Evolutionary conservation across 2,113 vertebrate species (phyloP).

Genomic region (Notarius quadriscutis): DNA sequence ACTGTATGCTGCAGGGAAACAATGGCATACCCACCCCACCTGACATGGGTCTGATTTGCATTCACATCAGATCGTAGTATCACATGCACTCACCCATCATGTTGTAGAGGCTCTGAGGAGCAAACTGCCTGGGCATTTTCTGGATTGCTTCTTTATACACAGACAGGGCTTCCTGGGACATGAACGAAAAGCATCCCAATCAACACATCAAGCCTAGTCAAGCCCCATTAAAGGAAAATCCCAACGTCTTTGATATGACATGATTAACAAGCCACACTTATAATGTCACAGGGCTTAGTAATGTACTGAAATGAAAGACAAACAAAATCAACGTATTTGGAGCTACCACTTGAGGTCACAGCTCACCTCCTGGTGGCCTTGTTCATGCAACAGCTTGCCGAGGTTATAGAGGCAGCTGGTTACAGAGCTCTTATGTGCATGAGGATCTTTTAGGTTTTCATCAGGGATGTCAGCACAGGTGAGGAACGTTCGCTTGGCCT

Average conservation of each 20-base stretch:
- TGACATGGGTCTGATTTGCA: background rate
- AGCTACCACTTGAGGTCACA: background rate
- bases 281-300: background rate
- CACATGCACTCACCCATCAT: conserved; percentile 91
- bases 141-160: conserved; percentile 96
- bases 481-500: conserved; percentile 89
- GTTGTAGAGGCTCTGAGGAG: conserved; percentile 98
- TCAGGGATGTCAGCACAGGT: conserved; percentile 97
- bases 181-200: conserved; percentile 41
- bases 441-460: conserved; percentile 97
- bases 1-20: background rate
- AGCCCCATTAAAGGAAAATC: background rate
- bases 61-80: background rate
- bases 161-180: conserved; percentile 85
- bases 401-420: conserved; percentile 98
- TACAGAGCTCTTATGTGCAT: conserved; percentile 96
- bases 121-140: conserved; percentile 98
- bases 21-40: too few species aligned
- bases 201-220: background rate
- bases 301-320: background rate
- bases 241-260: background rate
- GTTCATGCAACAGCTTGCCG: conserved; percentile 96
- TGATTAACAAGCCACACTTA: background rate
- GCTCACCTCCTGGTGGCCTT: conserved; percentile 92
- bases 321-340: background rate